Base-by-base conservation (phyloP, 2,113 vertebrate species). In the Brienomyrus longianalis region DNA sequence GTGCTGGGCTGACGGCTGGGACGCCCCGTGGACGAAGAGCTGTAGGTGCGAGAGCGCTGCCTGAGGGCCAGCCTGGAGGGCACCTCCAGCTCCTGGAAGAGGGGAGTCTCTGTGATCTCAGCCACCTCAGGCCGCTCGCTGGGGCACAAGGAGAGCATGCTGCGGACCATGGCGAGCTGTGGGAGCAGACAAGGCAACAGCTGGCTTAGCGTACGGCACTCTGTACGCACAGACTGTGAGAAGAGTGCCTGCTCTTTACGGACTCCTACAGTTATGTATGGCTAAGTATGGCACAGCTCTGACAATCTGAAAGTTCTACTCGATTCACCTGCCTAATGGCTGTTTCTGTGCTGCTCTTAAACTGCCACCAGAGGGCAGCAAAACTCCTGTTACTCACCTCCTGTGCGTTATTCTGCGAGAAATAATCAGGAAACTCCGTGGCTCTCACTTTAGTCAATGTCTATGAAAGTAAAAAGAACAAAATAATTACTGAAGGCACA, bases 21-120 rank as follows among this genome's bases (percentile, higher is more conserved):
- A 0, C 97, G 97, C 4, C 96, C 95, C 90, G 97, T 96, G 2
- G 98, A 97, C 0, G 98, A 97, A 15, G 97, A 95, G 90, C 98
- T 99, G 96, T 98, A 94, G 70, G 98, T 99, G 92, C 98, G 97
- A 59, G 98, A 97, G 87, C 98, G 96, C 94, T 98, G 98, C 91
- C 98, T 94, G 84, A 98, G 90, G 56, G 96, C 94, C 27, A 95
- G 94, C 87, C 96, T 97, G 90, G 95, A 96, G 0, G 97, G 97
- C 74, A 98, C 91, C 92, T 99, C 98, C 92, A 99, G 93, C 90
- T 98, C 97, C 93, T 97, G 97, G 95, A 99, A 98, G 15, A 99
- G 93, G 15, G 98, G 93, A 0, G 95, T 97, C 93, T 98, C 97
- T 1, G 97, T 98, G 94, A 99, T 97, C 70, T 97, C 96, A 0